Evolutionary conservation across 2,797 vertebrate species (phyloP).

Genomic region (Enoplosus armatus): DNA sequence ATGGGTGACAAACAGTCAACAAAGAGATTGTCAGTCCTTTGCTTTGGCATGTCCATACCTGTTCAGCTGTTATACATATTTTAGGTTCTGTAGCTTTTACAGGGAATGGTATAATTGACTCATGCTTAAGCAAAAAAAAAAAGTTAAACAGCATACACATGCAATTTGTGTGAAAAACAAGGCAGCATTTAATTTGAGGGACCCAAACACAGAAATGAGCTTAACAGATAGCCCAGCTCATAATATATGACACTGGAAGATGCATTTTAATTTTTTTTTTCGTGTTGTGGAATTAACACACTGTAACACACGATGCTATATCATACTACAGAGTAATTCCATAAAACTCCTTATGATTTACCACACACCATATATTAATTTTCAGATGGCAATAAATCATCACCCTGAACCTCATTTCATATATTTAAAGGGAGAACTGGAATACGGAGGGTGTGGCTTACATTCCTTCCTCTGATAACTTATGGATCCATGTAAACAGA

Average conservation of each 20-base stretch:
- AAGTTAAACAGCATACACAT: not conserved
- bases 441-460: conserved; percentile 13
- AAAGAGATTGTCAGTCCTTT: not conserved
- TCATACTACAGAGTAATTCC: conserved; percentile 31
- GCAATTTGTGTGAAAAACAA: not conserved
- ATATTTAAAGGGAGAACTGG: conserved; percentile 23
- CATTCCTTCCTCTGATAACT: conserved; percentile 7
- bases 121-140: not conserved
- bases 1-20: not conserved
- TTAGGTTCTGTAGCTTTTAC: not conserved
- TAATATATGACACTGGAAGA: conserved; percentile 16
- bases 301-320: conserved; percentile 18
- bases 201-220: conserved; percentile 19
- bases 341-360: conserved; percentile 52
- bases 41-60: not conserved
- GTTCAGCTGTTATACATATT: not conserved
- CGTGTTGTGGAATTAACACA: conserved; percentile 24
- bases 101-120: not conserved
- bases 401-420: conserved; percentile 21
- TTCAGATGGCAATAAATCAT: conserved; percentile 52
- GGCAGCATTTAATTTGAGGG: conserved; percentile 6
- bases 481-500: conserved; percentile 25
- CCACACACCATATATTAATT: conserved; percentile 41
- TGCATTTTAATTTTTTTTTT: conserved; percentile 1
- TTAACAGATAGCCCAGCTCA: not conserved